Evolutionary conservation across 1,140 invertebrate species (phyloP), one percentile per base, ranked within the genome.

Genomic region (Leptopilina boulardi): DNA sequence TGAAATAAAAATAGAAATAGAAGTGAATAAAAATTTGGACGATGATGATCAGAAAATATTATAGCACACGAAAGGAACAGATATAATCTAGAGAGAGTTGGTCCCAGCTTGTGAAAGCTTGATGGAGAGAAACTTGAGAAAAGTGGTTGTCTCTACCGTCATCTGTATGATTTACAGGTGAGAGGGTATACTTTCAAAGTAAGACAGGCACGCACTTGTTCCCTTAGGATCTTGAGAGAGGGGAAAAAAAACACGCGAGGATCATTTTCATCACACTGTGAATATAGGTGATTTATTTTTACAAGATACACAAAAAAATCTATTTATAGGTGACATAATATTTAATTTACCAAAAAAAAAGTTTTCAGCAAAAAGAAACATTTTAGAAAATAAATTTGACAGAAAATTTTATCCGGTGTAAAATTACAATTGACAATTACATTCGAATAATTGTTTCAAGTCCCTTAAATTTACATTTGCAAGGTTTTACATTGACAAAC

Each of bases 161-260:
- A 75, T 42, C 71, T 54, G 59, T 75, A 80, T 85, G 82, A 85
- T 85, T 85, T 85, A 84, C 83, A 79, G 78, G 78, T 83, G 71
- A 73, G 54, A 66, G 76, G n/a, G n/a, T n/a, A n/a, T 19, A 56
- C 18, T 56, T 3, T 23, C 21, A 23, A 59, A 59, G 21, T 5
- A 59, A 59, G 21, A 11, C 21, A 59, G 56, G 19, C 56, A 59
- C 56, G 56, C 56, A 59, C 56, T 26, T 59, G 15, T 74, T 74
- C 44, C 73, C 73, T 74, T 42, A 21, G 26, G 73, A 74, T 56
- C 21, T 2, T 0, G 5, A 19, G n/a, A n/a, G n/a, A n/a, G n/a
- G n/a, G 8, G 21, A 54, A 54, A 54, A 8, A 51, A 73, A 54
- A 73, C 18, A 41, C 38, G 71, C 18, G 34, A 38, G 34, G 34